phyloP scores from a whole-genome alignment of 2,888 invertebrate species.

The Sinopyrophorus schimmeli region DNA sequence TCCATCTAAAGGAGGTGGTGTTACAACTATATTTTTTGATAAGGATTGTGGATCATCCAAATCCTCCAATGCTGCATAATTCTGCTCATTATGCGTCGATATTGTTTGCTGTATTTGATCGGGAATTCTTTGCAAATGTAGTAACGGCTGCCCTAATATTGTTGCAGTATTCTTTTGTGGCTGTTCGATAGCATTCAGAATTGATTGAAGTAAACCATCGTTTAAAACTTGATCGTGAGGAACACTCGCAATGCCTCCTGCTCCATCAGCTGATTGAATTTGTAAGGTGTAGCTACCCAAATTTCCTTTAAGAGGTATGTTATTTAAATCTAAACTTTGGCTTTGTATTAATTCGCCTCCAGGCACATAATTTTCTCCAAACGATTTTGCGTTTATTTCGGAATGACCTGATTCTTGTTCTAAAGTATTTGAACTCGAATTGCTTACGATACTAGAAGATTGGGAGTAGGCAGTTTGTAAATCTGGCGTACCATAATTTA shows the following conservation, averaged over 20 bases:
- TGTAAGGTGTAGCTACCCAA: slow-evolving; percentile 73
- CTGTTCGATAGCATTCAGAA: slow-evolving; percentile 80
- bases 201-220: slow-evolving; percentile 77
- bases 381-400: slow-evolving; percentile 48
- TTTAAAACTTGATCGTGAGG: slow-evolving; percentile 79
- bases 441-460: slow-evolving; percentile 35
- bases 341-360: slow-evolving; percentile 51
- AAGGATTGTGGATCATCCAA: slow-evolving; percentile 52
- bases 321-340: slow-evolving; percentile 52
- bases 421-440: slow-evolving; percentile 37
- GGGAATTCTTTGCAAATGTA: slow-evolving; percentile 44
- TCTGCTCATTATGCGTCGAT: slow-evolving; percentile 35
- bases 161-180: slow-evolving; percentile 53
- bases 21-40: slow-evolving; percentile 55
- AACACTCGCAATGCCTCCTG: slow-evolving; percentile 49
- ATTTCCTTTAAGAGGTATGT: slow-evolving; percentile 61
- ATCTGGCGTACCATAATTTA: slow-evolving; percentile 46
- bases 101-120: slow-evolving; percentile 27
- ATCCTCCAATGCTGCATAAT: slow-evolving; percentile 42
- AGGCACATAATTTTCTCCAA: slow-evolving; percentile 49
- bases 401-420: slow-evolving; percentile 19
- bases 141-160: slow-evolving; percentile 42
- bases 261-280: slow-evolving; percentile 70
- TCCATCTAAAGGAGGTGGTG: slow-evolving; percentile 48
- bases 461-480: slow-evolving; percentile 52